Base-by-base conservation (phyloP, 2,113 vertebrate genomes). In the Diglossa brunneiventris region DNA sequence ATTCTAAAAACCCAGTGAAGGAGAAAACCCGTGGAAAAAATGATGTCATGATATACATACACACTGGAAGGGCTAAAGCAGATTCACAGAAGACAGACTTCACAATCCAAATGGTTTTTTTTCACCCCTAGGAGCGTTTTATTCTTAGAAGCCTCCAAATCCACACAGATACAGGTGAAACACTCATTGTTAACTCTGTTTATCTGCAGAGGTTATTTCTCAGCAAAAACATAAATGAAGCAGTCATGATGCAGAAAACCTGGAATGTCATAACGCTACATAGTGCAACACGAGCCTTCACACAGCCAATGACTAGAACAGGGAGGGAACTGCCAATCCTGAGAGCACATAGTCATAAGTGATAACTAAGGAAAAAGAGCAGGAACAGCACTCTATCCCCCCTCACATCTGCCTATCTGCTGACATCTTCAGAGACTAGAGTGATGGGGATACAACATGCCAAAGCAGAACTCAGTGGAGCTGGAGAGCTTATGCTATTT, bases 21-120 rank as follows among this genome's bases (percentile, higher is more conserved):
- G 33, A 77, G 63, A 83, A 90, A 94, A 86, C 30, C 30, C 37
- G 31, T 64, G 64, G 76, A 75, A 93, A 95, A 92, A 90, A 42
- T n/a, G 0, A 68, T 56, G 39, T 83, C 64, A 83, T 73, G 35
- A 70, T 42, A 83, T n/a, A 66, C 4, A 64, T 12, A 56, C 9
- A 70, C 1, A 1, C n/a, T 61, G 33, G 76, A 81, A 59, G 22
- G 35, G 42, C 42, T 87, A 28, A 62, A 86, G 68, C 13, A 83
- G 55, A 74, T 63, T 86, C 64, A 78, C 56, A 70, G 83, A 70
- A 70, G 24, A 77, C 35, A 74, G 50, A 53, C 33, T 90, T 90
- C 55, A 72, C 15, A 94, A 59, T 42, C 35, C 61, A 59, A 81
- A 70, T 49, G 21, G 24, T 5, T 47, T 55, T 70, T 83, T 62